phyloP scores from a whole-genome alignment of 92 coral and sea anemone genomes.

The Virgularia gustaviana region DNA sequence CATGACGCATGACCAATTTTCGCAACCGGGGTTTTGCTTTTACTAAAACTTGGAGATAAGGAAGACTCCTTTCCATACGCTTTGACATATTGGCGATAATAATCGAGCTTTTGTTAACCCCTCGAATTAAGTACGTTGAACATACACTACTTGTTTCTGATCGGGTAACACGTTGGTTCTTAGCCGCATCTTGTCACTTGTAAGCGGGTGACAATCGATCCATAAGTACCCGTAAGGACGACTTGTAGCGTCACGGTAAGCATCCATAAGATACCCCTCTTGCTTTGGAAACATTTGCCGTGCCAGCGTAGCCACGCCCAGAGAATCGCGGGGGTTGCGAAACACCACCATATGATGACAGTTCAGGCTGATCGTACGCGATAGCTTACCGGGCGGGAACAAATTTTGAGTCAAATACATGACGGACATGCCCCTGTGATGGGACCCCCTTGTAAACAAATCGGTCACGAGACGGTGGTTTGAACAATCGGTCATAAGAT shows the following conservation, averaged over 20 bases:
- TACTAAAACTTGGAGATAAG: neutral
- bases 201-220: neutral
- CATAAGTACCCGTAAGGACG: neutral
- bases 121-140: slow-evolving; percentile 17
- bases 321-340: too few species aligned
- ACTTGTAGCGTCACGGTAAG: neutral
- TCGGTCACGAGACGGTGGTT: neutral
- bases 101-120: too few species aligned
- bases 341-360: neutral
- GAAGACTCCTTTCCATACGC: neutral
- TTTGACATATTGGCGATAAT: neutral
- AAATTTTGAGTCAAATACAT: neutral
- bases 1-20: neutral
- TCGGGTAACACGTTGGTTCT: slow-evolving; percentile 12
- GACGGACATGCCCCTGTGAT: neutral
- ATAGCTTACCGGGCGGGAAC: too few species aligned
- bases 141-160: slow-evolving; percentile 15
- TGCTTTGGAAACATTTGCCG: neutral
- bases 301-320: neutral
- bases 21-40: neutral
- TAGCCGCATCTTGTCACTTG: neutral
- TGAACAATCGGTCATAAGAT: neutral
- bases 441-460: neutral
- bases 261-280: neutral
- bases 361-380: neutral